These are phyloP conservation scores for Hydractinia symbiolongicarpus DNA, from an alignment of 30 jellyfish, hydroid and myxozoan species.

Conservation along the genomic window DNA sequence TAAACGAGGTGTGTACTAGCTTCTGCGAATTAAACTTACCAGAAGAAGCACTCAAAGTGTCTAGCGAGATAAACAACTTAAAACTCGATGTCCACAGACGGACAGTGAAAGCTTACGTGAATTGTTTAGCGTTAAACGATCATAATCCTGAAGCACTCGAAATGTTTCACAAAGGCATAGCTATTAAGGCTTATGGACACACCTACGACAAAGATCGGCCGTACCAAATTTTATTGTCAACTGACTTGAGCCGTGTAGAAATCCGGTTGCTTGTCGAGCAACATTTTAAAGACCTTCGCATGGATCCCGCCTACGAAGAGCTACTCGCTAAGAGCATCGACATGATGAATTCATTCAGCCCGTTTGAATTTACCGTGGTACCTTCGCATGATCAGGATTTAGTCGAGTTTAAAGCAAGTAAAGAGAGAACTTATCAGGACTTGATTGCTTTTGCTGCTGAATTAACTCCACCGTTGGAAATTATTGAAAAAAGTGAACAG, in stretches of 20 bases:
- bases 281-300: background rate
- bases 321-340: background rate
- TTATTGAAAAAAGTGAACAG: background rate
- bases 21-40: too few relatives aligned
- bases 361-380: background rate
- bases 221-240: background rate
- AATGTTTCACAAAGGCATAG: conserved; percentile 1
- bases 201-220: background rate
- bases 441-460: background rate
- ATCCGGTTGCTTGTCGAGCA: background rate
- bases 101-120: background rate
- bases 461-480: background rate
- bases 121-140: background rate
- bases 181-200: background rate
- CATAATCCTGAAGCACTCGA: background rate
- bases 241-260: background rate
- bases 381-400: background rate
- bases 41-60: background rate
- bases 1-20: too few relatives aligned
- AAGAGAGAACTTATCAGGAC: background rate
- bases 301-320: background rate
- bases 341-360: background rate
- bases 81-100: background rate
- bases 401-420: background rate
- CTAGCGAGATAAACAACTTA: background rate